Percentiles rank a stretch among this genome's conserved stretches.
Evolutionary conservation across 2,888 invertebrate genomes (phyloP).

Genomic region (Leucophenga montana): DNA sequence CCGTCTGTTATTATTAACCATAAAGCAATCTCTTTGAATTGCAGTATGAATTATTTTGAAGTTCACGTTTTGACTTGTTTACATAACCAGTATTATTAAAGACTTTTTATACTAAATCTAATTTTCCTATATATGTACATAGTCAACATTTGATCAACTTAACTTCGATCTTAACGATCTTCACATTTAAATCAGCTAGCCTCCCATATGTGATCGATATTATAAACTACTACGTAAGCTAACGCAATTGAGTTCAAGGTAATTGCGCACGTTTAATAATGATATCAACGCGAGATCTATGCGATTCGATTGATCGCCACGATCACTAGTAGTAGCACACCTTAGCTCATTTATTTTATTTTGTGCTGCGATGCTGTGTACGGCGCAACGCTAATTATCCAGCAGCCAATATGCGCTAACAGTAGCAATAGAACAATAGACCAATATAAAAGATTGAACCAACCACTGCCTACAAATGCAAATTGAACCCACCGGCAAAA

Average conservation of each 20-base stretch:
- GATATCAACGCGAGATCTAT: background rate
- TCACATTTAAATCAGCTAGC: background rate
- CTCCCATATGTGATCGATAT: slow-evolving; percentile 13
- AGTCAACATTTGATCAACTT: slow-evolving; percentile 11
- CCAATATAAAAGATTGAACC: background rate
- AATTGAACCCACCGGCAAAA: background rate
- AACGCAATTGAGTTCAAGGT: slow-evolving; percentile 23
- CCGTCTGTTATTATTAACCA: no score
- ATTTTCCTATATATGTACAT: slow-evolving; percentile 22
- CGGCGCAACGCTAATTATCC: slow-evolving; percentile 20
- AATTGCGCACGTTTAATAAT: slow-evolving; percentile 13
- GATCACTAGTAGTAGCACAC: slow-evolving; percentile 16
- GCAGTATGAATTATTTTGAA: no score
- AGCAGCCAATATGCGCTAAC: slow-evolving; percentile 11
- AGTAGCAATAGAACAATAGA: slow-evolving; percentile 22
- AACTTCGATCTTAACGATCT: slow-evolving; percentile 34
- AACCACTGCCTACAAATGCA: slow-evolving; percentile 18
- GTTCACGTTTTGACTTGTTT: no score
- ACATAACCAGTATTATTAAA: no score
- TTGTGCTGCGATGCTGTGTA: background rate
- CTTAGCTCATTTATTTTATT: background rate
- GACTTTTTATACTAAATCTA: no score
- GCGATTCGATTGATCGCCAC: background rate
- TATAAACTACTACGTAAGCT: background rate
- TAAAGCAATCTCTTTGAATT: no score